phyloP scores from a whole-genome alignment of 2,113 vertebrate genomes.

The Ammodytes dubius region DNA sequence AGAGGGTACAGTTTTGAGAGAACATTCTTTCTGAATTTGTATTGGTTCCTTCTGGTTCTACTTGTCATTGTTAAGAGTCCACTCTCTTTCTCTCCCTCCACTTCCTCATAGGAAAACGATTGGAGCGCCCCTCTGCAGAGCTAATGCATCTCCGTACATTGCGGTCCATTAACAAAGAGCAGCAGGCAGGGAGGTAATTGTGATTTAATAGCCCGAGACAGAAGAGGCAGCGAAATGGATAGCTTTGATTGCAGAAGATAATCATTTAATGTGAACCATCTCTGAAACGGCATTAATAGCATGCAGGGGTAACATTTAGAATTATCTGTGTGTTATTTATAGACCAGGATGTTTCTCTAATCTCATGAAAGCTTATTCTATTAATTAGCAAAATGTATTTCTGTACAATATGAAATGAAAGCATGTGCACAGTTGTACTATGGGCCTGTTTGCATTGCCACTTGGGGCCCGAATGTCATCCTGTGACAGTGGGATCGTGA shows the following conservation, averaged over 20 bases:
- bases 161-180: constrained; percentile 59
- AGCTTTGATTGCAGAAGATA: constrained; percentile 53
- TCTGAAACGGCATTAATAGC: constrained; percentile 26
- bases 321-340: not conserved
- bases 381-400: constrained; percentile 23
- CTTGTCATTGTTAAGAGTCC: not conserved
- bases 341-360: not conserved
- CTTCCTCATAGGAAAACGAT: constrained; percentile 28
- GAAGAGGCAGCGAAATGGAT: constrained; percentile 31
- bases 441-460: not conserved
- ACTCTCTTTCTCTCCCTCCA: not conserved
- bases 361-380: constrained; percentile 4
- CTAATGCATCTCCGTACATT: constrained; percentile 47
- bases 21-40: not conserved
- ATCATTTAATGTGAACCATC: constrained; percentile 46
- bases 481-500: not conserved
- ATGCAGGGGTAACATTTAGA: not conserved
- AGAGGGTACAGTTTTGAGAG: not conserved
- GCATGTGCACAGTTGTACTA: not conserved
- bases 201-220: constrained; percentile 63
- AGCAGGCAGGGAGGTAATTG: constrained; percentile 62
- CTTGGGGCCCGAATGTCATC: not conserved
- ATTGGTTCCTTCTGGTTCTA: not conserved
- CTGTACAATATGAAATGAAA: no score
- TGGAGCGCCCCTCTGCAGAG: constrained; percentile 46